Conservation (phyloP, 2,888 invertebrate species). For the Bellardia bayeri region DNA sequence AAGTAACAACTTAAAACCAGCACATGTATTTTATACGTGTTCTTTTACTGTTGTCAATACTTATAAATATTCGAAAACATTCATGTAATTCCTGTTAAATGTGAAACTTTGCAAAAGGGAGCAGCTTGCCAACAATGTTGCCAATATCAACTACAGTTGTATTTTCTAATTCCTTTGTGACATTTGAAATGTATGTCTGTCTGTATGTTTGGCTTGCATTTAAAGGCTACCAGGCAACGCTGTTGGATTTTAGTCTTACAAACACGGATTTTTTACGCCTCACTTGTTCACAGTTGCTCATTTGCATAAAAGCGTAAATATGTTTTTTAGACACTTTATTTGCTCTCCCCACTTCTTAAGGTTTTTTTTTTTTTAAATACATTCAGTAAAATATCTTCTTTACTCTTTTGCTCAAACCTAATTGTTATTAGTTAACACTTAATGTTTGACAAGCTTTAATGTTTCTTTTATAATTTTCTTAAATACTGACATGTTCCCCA, state of each 20-base stretch:
- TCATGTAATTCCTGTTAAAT: conserved; percentile 8
- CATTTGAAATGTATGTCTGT: not conserved
- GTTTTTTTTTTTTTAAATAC: too few relatives aligned
- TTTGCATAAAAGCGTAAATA: conserved; percentile 37
- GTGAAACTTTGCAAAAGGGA: not conserved
- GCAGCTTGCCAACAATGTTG: conserved; percentile 58
- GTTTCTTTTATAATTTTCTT: too few relatives aligned
- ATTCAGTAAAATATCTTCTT: not conserved
- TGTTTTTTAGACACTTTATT: conserved; percentile 7
- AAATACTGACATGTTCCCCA: too few relatives aligned
- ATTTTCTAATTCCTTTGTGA: conserved; percentile 22
- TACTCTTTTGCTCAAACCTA: not conserved
- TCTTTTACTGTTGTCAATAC: conserved; percentile 35
- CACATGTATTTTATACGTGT: conserved; percentile 47
- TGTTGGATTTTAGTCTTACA: conserved; percentile 35
- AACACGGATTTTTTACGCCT: conserved; percentile 50
- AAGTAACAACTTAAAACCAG: conserved; percentile 11
- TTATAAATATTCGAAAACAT: conserved; percentile 2
- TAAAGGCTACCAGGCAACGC: conserved; percentile 51
- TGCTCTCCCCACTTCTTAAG: too few relatives aligned
- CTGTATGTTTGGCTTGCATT: not conserved
- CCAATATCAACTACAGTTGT: conserved; percentile 37
- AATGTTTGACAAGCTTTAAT: too few relatives aligned
- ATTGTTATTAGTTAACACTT: not conserved
- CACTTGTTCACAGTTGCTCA: conserved; percentile 41